Evolutionary conservation across 2,113 vertebrate species (phyloP).

Genomic region (Mola mola): DNA sequence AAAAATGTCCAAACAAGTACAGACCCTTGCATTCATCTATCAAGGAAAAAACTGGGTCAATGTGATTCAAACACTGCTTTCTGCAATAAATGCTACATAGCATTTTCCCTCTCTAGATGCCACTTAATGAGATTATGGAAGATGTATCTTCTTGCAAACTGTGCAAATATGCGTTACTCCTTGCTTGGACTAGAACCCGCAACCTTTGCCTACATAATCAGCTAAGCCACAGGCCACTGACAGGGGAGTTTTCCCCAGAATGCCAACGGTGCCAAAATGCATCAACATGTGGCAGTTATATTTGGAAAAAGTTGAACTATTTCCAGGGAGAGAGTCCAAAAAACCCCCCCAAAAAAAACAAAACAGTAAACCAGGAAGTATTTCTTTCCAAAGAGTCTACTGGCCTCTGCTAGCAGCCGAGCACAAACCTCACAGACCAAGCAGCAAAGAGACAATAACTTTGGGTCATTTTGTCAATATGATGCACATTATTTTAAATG

Average conservation of each 20-base stretch:
- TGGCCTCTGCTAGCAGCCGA: constrained; percentile 14
- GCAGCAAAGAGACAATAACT: constrained; percentile 18
- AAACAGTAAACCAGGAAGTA: constrained; percentile 66
- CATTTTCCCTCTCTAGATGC: constrained; percentile 7
- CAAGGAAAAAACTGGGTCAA: not conserved
- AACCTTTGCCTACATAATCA: constrained; percentile 61
- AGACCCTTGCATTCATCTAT: not conserved
- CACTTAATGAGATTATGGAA: constrained; percentile 12
- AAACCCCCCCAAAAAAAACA: too few relatives aligned
- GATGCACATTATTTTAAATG: too few relatives aligned
- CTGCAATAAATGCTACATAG: constrained; percentile 5
- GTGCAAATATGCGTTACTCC: constrained; percentile 35
- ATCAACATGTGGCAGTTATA: constrained; percentile 73
- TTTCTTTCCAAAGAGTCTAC: constrained; percentile 62
- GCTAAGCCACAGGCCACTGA: constrained; percentile 55
- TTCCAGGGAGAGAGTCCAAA: constrained; percentile 61
- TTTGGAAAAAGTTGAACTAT: constrained; percentile 76
- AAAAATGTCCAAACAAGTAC: not conserved
- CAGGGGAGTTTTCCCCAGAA: constrained; percentile 66
- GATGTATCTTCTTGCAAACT: constrained; percentile 18
- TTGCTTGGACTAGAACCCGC: constrained; percentile 34
- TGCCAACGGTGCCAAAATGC: constrained; percentile 48
- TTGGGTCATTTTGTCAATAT: constrained; percentile 1
- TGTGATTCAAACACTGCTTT: not conserved
- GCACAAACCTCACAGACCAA: constrained; percentile 2